Conservation (phyloP, 2,888 invertebrate genomes). For the Polymixis flavicincta region DNA sequence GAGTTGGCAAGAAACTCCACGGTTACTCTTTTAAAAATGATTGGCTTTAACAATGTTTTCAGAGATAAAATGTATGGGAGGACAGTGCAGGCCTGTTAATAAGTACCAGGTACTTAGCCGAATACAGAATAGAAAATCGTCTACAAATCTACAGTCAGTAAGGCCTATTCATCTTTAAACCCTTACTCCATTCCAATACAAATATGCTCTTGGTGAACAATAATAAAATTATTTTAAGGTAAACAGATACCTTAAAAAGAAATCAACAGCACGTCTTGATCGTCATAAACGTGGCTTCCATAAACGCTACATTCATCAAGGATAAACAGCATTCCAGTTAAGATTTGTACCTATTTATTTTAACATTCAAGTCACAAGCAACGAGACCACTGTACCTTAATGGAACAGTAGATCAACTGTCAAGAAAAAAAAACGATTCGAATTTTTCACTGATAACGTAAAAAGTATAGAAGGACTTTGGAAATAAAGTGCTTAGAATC, state of each 20-base stretch:
- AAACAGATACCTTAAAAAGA: neutral
- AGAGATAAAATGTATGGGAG: too few relatives aligned
- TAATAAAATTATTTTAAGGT: neutral
- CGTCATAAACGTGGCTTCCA: conserved; percentile 33
- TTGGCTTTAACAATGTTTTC: too few relatives aligned
- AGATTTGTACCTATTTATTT: conserved; percentile 66
- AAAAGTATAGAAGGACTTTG: neutral
- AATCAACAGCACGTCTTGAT: conserved; percentile 19
- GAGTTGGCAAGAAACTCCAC: neutral
- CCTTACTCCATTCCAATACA: too few relatives aligned
- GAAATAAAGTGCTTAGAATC: neutral
- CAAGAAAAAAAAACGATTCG: neutral
- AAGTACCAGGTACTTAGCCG: too few relatives aligned
- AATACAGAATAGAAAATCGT: too few relatives aligned
- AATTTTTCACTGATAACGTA: neutral
- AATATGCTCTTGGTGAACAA: neutral
- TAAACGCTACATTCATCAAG: conserved; percentile 47
- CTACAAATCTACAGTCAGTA: too few relatives aligned
- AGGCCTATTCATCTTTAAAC: too few relatives aligned
- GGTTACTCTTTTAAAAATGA: too few relatives aligned
- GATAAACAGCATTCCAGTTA: conserved; percentile 59
- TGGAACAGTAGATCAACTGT: conserved; percentile 32
- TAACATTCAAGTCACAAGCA: conserved; percentile 69
- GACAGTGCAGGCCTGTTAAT: too few relatives aligned
- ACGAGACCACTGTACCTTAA: conserved; percentile 27